Percentiles rank a stretch among this genome's conserved stretches.
Conservation (phyloP, 2,888 invertebrate species). For the Eupithecia insigniata region DNA sequence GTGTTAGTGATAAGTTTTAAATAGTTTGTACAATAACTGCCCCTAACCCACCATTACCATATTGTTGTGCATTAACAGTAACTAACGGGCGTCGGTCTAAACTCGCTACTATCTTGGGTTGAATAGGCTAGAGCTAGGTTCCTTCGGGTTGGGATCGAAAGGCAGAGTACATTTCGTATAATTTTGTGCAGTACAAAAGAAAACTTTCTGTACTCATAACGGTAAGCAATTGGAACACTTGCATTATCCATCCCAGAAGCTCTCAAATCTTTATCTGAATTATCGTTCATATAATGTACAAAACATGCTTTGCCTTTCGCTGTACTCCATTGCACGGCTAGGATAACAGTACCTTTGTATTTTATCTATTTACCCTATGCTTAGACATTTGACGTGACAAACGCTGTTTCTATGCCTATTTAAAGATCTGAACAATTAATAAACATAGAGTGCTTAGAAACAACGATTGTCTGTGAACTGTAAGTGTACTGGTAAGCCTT, state of each 20-base stretch:
- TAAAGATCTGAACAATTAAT: neutral
- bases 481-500: neutral
- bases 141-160: neutral
- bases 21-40: slow-evolving; percentile 42
- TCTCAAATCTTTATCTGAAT: neutral
- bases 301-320: slow-evolving; percentile 62
- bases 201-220: slow-evolving; percentile 17
- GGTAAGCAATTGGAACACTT: neutral
- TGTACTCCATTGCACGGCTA: slow-evolving; percentile 25
- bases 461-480: neutral
- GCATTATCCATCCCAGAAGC: neutral
- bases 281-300: slow-evolving; percentile 8
- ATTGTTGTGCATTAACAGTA: slow-evolving; percentile 19
- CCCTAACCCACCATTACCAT: slow-evolving; percentile 19
- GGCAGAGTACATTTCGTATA: slow-evolving; percentile 30
- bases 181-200: slow-evolving; percentile 24
- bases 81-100: slow-evolving; percentile 38
- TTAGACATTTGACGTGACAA: slow-evolving; percentile 10
- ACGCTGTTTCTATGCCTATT: slow-evolving; percentile 5
- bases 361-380: neutral
- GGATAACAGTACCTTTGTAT: slow-evolving; percentile 11
- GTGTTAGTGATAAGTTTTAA: neutral
- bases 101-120: neutral
- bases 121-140: neutral
- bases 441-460: neutral